phyloP scores from a whole-genome alignment of 2,888 invertebrate species.

The Piscicola geometra region DNA sequence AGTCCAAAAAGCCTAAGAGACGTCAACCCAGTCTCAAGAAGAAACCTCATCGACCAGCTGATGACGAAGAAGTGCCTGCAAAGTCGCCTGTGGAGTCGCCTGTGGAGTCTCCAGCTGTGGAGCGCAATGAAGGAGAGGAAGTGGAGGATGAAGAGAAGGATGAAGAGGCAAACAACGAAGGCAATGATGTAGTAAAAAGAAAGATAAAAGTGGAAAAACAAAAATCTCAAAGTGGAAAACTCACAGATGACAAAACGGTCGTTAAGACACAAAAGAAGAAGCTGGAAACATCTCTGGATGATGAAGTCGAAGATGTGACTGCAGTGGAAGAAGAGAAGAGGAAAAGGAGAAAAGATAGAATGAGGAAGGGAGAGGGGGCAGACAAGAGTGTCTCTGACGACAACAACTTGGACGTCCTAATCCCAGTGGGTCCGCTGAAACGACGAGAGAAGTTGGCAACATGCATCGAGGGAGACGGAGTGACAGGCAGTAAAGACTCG shows the following conservation, averaged over 20 bases:
- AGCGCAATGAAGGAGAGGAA: background rate
- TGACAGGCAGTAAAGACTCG: background rate
- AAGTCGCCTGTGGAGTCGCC: too few relatives aligned
- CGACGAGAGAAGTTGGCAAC: background rate
- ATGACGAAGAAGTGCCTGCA: too few relatives aligned
- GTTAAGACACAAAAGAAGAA: background rate
- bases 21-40: too few relatives aligned
- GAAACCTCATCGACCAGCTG: too few relatives aligned
- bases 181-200: background rate
- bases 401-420: constrained; percentile 28
- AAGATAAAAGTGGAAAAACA: background rate
- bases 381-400: background rate
- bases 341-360: background rate
- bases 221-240: background rate
- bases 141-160: background rate
- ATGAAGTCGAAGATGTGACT: background rate
- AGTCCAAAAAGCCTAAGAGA: too few relatives aligned
- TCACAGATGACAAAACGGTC: background rate
- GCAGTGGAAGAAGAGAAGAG: background rate
- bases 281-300: background rate
- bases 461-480: background rate
- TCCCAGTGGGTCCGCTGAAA: constrained; percentile 19
- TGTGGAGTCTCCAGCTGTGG: background rate
- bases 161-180: background rate
- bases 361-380: background rate